Conservation (phyloP, 2,888 invertebrate species). For the Yponomeuta plumbellus region DNA sequence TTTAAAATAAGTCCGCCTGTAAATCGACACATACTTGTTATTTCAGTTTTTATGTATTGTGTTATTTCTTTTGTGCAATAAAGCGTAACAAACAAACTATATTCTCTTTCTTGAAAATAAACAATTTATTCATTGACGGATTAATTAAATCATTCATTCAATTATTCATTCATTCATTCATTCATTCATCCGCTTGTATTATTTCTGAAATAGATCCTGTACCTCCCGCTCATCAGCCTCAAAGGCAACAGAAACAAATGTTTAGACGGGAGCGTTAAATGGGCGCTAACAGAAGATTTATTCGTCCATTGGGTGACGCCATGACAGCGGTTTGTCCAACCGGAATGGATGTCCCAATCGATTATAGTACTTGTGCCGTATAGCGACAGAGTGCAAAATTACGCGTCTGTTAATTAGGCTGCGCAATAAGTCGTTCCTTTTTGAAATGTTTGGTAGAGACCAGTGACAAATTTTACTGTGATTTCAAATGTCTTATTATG, state of each 20-base stretch:
- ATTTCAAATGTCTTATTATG: too few species aligned
- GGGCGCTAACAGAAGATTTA: constrained; percentile 34
- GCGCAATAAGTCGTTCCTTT: background rate
- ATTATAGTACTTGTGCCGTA: background rate
- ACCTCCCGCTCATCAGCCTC: background rate
- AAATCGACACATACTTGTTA: too few species aligned
- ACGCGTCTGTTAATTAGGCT: background rate
- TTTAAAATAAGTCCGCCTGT: too few species aligned
- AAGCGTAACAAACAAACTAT: too few species aligned
- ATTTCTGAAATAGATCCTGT: background rate
- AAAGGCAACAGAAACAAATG: constrained; percentile 25
- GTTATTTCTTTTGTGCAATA: too few species aligned
- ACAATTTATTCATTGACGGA: too few species aligned
- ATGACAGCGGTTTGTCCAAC: constrained; percentile 20
- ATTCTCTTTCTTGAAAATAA: too few species aligned
- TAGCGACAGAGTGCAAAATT: background rate
- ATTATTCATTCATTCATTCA: background rate
- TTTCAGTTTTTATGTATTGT: too few species aligned
- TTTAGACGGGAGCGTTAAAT: constrained; percentile 26
- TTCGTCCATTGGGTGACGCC: constrained; percentile 24
- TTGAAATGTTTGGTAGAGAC: background rate
- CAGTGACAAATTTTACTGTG: too few species aligned
- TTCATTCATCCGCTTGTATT: background rate
- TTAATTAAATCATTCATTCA: background rate
- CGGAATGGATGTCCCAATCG: constrained; percentile 13